Percentiles rank a stretch among this genome's conserved stretches.
Evolutionary conservation across 2,113 vertebrate species (phyloP).

Genomic region (Actinemys pallida): DNA sequence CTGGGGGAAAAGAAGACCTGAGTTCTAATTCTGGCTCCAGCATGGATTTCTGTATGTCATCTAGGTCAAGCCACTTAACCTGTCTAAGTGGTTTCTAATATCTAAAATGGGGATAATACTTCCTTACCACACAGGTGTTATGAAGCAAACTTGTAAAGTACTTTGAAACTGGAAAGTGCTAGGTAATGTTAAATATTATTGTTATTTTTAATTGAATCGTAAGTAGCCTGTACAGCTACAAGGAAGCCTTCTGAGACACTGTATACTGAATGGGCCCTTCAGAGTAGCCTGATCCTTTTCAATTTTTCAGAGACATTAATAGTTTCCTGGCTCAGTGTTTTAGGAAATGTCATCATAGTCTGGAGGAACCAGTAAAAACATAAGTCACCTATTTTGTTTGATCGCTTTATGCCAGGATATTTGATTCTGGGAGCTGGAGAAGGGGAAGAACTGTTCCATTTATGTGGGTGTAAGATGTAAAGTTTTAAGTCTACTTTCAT

Average conservation of each 20-base stretch:
- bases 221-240: background rate
- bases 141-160: background rate
- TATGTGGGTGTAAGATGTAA: constrained; percentile 35
- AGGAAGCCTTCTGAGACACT: constrained; percentile 55
- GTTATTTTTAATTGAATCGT: background rate
- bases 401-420: constrained; percentile 72
- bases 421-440: constrained; percentile 28
- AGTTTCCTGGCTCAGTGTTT: constrained; percentile 80
- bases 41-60: background rate
- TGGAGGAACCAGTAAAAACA: constrained; percentile 84
- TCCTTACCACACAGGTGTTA: background rate
- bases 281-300: constrained; percentile 67
- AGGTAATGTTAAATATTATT: background rate
- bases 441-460: background rate
- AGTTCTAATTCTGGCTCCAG: background rate
- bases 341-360: constrained; percentile 83
- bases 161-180: background rate
- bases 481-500: background rate
- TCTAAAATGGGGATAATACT: background rate
- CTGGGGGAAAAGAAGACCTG: background rate
- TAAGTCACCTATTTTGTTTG: constrained; percentile 81
- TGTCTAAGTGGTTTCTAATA: background rate
- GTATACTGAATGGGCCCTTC: constrained; percentile 50
- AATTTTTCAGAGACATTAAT: constrained; percentile 78
- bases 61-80: background rate